phyloP scores from a whole-genome alignment of 2,113 vertebrate species.

The Sturnira hondurensis region DNA sequence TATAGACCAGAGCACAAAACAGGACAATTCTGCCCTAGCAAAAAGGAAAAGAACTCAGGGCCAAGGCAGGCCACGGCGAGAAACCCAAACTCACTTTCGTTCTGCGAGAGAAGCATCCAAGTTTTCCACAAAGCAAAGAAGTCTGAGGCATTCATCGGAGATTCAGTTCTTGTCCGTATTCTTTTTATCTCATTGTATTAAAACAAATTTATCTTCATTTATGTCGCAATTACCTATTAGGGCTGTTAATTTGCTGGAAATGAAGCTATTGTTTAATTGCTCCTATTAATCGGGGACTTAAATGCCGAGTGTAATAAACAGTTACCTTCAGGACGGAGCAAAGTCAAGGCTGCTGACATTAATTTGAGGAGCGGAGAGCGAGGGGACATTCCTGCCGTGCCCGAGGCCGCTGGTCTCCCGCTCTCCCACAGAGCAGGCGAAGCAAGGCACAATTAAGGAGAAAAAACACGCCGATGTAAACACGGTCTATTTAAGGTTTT shows the following conservation, averaged over 20 bases:
- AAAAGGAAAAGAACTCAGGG: neutral
- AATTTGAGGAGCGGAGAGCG: neutral
- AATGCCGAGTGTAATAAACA: slow-evolving; percentile 89
- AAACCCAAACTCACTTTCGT: neutral
- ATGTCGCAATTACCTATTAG: slow-evolving; percentile 78
- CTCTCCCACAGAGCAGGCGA: neutral
- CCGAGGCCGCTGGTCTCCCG: neutral
- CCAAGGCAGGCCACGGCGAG: too few species aligned
- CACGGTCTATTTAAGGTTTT: fast-evolving
- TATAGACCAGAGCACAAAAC: fast-evolving
- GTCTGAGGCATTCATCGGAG: slow-evolving; percentile 53
- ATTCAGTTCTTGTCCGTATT: slow-evolving; percentile 71
- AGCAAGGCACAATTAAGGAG: neutral
- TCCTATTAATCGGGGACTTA: slow-evolving; percentile 87
- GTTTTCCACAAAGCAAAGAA: slow-evolving; percentile 42
- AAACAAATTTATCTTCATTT: slow-evolving; percentile 82
- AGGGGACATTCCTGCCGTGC: neutral
- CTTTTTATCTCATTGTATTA: slow-evolving; percentile 75
- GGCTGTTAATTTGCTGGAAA: slow-evolving; percentile 84
- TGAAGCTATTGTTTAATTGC: slow-evolving; percentile 89
- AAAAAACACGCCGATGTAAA: neutral
- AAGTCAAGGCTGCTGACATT: slow-evolving; percentile 77
- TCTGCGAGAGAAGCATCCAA: neutral
- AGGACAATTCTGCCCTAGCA: fast-evolving
- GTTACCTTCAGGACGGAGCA: slow-evolving; percentile 86